Percentiles rank a stretch among this genome's conserved stretches.
phyloP scores from a whole-genome alignment of 2,888 invertebrate genomes.

The Abrostola tripartita region DNA sequence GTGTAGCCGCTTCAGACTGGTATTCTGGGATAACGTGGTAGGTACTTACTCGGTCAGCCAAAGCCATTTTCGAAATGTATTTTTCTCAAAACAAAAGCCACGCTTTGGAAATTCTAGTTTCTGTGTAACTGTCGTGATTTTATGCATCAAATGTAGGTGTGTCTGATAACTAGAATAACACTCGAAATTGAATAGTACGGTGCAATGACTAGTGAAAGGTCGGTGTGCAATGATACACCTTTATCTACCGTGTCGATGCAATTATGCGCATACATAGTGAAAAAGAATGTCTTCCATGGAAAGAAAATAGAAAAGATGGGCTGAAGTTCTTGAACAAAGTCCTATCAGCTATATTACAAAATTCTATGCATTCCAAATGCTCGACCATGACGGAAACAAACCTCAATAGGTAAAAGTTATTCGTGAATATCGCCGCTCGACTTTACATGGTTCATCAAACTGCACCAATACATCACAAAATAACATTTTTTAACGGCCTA shows the following conservation, averaged over 20 bases:
- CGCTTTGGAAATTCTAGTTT: too few species aligned
- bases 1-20: neutral
- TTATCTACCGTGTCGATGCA: slow-evolving; percentile 10
- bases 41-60: neutral
- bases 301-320: slow-evolving; percentile 2
- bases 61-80: neutral
- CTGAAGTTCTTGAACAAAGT: slow-evolving; percentile 11
- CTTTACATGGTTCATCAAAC: slow-evolving; percentile 34
- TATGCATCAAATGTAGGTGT: too few species aligned
- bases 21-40: neutral
- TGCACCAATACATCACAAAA: slow-evolving; percentile 29
- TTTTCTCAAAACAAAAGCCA: neutral
- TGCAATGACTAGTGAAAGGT: too few species aligned
- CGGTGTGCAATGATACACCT: too few species aligned
- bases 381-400: slow-evolving; percentile 33
- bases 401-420: slow-evolving; percentile 38
- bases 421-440: slow-evolving; percentile 23
- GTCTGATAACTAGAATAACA: too few species aligned
- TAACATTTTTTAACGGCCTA: slow-evolving; percentile 20
- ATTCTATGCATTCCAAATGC: slow-evolving; percentile 27
- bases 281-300: slow-evolving; percentile 15
- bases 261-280: neutral
- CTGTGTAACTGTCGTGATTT: too few species aligned
- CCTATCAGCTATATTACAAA: slow-evolving; percentile 25
- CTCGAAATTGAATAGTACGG: too few species aligned